phyloP scores from a whole-genome alignment of 1,140 invertebrate species.

The Cydia amplana region DNA sequence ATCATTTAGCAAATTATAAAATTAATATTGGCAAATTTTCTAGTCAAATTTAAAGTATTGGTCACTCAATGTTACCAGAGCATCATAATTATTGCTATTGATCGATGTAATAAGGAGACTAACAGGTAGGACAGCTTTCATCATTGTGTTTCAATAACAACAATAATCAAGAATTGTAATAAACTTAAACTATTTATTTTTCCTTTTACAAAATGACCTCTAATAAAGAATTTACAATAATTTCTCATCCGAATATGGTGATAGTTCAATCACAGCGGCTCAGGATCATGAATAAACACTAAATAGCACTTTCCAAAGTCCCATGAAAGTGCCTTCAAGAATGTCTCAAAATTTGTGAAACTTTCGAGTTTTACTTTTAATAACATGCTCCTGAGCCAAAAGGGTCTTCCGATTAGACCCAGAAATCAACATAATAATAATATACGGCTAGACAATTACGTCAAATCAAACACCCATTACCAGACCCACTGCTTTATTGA shows the following conservation, averaged over 20 bases:
- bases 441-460: constrained; percentile 40
- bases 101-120: too few relatives aligned
- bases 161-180: constrained; percentile 69
- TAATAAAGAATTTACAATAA: constrained; percentile 73
- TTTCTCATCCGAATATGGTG: constrained; percentile 56
- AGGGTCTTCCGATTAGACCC: constrained; percentile 63
- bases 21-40: too few relatives aligned
- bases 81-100: too few relatives aligned
- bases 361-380: constrained; percentile 32
- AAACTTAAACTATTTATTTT: constrained; percentile 79
- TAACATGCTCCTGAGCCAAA: constrained; percentile 35
- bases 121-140: neutral
- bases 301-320: neutral
- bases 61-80: too few relatives aligned
- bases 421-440: constrained; percentile 67
- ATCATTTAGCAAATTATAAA: too few relatives aligned
- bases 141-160: constrained; percentile 41
- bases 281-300: neutral
- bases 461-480: constrained; percentile 73
- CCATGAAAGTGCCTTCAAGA: neutral
- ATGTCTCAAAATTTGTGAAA: neutral
- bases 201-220: constrained; percentile 76
- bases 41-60: too few relatives aligned
- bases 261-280: constrained; percentile 56
- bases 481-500: constrained; percentile 78